Evolutionary conservation across 1,140 invertebrate species (phyloP).

Genomic region (Heliothis virescens): DNA sequence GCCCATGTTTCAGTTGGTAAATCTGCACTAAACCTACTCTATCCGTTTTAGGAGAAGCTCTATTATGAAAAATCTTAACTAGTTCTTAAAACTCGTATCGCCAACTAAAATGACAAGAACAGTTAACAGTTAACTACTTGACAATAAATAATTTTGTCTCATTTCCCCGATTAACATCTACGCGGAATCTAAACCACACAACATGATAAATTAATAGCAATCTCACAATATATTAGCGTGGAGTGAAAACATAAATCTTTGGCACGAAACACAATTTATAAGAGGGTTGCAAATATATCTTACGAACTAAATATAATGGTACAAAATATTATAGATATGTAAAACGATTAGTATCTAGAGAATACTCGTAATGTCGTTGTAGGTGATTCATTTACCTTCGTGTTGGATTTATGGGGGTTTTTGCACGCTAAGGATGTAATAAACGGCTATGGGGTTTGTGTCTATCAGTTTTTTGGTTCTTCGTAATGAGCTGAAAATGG

Average conservation of each 20-base stretch:
- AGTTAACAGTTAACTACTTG: too few species aligned
- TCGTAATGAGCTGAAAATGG: background rate
- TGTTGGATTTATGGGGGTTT: conserved; percentile 2
- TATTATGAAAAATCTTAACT: too few species aligned
- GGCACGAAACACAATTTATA: background rate
- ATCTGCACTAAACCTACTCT: background rate
- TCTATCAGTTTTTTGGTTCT: background rate
- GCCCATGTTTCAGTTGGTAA: background rate
- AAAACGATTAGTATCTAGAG: conserved; percentile 25
- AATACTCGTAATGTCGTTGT: background rate
- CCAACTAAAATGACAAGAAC: too few species aligned
- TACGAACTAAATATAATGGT: background rate
- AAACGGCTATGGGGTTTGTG: background rate
- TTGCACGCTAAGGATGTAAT: background rate
- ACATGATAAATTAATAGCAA: conserved; percentile 9
- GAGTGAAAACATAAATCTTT: conserved; percentile 15
- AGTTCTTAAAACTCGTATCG: too few species aligned
- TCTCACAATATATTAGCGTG: background rate
- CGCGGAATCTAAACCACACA: background rate
- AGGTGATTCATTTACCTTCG: conserved; percentile 14
- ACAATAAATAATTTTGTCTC: too few species aligned
- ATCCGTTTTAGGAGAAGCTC: too few species aligned
- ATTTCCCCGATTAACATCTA: background rate
- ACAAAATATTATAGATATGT: conserved; percentile 21
- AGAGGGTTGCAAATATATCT: conserved; percentile 16